A percentile compares a stretch with the other conserved stretches of the same genome.
Conservation (phyloP, 2,888 invertebrate species). For the Eristalis pertinax region DNA sequence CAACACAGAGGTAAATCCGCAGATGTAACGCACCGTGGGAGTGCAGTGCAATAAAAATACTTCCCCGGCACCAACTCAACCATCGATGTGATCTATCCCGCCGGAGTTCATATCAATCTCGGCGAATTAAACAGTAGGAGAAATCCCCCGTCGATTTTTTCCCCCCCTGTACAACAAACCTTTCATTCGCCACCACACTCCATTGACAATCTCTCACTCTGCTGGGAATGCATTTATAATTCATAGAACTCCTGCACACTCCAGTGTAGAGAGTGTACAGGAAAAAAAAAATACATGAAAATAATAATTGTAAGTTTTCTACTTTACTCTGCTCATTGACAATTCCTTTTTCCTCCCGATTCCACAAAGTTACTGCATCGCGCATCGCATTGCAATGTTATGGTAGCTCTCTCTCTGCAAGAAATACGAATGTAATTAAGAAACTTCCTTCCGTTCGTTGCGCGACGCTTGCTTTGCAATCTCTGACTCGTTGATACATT, state of each 20-base stretch:
- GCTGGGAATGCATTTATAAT: not conserved
- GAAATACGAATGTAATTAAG: constrained; percentile 9
- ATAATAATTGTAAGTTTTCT: not conserved
- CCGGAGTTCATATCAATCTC: not conserved
- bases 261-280: not conserved
- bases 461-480: not conserved
- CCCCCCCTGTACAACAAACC: not conserved
- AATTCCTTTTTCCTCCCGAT: not conserved
- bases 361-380: not conserved
- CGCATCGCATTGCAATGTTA: not conserved
- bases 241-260: not conserved
- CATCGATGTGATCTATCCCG: not conserved
- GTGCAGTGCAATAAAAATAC: not conserved
- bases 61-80: not conserved
- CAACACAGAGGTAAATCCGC: too few relatives aligned
- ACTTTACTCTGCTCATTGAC: not conserved
- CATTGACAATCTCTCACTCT: not conserved
- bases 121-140: not conserved
- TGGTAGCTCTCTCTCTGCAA: not conserved
- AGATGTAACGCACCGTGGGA: too few relatives aligned
- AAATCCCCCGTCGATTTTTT: not conserved
- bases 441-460: constrained; percentile 6
- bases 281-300: not conserved
- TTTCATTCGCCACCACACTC: not conserved
- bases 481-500: not conserved